phyloP scores from a whole-genome alignment of 2,113 vertebrate genomes.

The Charina bottae region DNA sequence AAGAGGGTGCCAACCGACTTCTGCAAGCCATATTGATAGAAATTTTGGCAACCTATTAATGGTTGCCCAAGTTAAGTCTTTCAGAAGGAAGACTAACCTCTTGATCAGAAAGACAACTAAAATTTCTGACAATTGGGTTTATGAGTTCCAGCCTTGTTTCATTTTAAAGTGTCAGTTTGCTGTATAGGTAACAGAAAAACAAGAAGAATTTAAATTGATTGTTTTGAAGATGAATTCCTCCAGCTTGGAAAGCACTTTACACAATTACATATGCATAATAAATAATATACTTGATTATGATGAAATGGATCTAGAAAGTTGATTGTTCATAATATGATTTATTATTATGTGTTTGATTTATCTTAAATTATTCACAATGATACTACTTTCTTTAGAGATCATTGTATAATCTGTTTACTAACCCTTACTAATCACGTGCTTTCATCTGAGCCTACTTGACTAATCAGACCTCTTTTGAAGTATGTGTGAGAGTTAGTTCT shows the following conservation, averaged over 20 bases:
- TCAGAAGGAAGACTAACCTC: not conserved
- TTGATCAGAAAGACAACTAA: not conserved
- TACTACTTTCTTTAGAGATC: not conserved
- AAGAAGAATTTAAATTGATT: conserved; percentile 2
- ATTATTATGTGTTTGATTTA: conserved; percentile 10
- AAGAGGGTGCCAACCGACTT: not conserved
- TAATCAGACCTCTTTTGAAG: not conserved
- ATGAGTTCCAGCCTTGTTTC: not conserved
- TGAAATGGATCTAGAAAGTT: not conserved
- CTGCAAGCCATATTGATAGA: not conserved
- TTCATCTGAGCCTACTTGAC: not conserved
- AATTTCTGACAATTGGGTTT: not conserved
- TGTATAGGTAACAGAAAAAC: not conserved
- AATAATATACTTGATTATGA: conserved; percentile 8
- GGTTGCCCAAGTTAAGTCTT: not conserved
- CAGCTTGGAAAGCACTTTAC: conserved; percentile 16
- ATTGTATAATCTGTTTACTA: conserved; percentile 7
- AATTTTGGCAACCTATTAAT: not conserved
- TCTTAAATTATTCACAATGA: not conserved
- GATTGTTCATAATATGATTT: not conserved
- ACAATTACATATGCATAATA: conserved; percentile 14
- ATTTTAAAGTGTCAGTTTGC: not conserved
- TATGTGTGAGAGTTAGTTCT: not conserved
- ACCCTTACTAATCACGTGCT: not conserved
- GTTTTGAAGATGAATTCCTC: not conserved